These are phyloP conservation scores for Dermochelys coriacea DNA, from an alignment of 2,797 vertebrate species.

Conservation along the genomic window DNA sequence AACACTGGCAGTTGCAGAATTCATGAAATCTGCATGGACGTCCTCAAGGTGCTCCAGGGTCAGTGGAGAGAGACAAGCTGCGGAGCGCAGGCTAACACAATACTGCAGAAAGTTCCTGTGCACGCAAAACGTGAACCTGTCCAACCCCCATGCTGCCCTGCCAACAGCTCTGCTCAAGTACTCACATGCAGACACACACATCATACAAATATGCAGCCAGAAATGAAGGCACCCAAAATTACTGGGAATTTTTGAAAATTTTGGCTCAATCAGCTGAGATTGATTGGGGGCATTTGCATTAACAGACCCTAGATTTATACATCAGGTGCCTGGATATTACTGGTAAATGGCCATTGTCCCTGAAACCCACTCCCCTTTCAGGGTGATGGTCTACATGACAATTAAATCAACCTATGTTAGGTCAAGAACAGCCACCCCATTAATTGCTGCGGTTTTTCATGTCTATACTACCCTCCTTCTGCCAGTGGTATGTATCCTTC, in stretches of 20 bases:
- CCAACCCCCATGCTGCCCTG: neutral
- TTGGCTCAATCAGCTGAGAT: neutral
- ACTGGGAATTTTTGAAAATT: neutral
- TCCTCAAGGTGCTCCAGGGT: constrained; percentile 56
- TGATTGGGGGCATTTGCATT: neutral
- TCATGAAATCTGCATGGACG: constrained; percentile 75
- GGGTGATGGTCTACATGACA: neutral
- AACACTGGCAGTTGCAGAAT: constrained; percentile 43
- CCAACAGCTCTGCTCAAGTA: neutral
- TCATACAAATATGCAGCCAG: neutral
- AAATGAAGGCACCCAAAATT: neutral
- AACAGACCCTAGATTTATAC: neutral
- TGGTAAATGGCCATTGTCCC: neutral
- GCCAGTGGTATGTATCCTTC: too few species aligned
- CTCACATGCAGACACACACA: neutral
- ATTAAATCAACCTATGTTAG: too few species aligned
- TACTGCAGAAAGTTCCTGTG: neutral
- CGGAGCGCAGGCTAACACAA: neutral
- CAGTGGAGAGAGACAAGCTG: neutral
- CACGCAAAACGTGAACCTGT: neutral
- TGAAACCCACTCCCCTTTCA: constrained; percentile 22
- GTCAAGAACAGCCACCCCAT: too few species aligned
- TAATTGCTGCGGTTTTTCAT: too few species aligned
- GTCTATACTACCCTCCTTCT: too few species aligned
- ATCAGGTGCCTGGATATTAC: neutral